Evolutionary conservation across 2,888 invertebrate species (phyloP), one percentile per base, ranked within the genome.

Genomic region (Machimus rusticus): DNA sequence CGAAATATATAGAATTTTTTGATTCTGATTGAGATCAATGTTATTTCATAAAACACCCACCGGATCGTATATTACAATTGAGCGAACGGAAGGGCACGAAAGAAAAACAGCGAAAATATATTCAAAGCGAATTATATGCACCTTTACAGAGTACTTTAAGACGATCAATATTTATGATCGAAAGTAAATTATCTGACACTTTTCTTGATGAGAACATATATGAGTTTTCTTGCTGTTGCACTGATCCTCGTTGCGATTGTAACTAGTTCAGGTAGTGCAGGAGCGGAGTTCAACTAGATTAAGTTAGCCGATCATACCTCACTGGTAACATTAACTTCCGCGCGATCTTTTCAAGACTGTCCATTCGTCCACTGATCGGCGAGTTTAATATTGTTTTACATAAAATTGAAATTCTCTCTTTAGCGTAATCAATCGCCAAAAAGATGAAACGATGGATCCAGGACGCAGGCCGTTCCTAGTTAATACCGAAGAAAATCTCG

Each of bases 101-200:
- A 86, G 55, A 31, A 51, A 51, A 76, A 77, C 34, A 86, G 51
- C 55, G 55, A 86, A 77, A 77, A 77, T 86, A 16, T 46, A 85
- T 74, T 74, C 74, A 85, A 34, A 14, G 85, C 43, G 74, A 74
- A 31, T 82, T 51, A 43, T 28, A 74, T 43, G 74, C 74, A 46
- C 74, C 74, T 74, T 57, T 85, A 51, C 66, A 57, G 37, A 43
- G 51, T 74, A 82, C 82, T 82, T 74, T 82, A 74, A 84, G 84
- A 8, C 76, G 87, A 82, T 87, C 84, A 77, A 87, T 87, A 87
- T 87, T 87, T 87, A 87, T 87, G 87, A 87, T 87, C 84, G 39
- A 39, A 34, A 74, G 57, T 46, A 84, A 84, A 87, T 84, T 84
- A 77, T 87, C 74, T 74, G 87, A 87, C 87, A 87, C 87, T 84